Base-by-base conservation (phyloP, 2,113 vertebrate genomes). In the Amazona guildingii region DNA sequence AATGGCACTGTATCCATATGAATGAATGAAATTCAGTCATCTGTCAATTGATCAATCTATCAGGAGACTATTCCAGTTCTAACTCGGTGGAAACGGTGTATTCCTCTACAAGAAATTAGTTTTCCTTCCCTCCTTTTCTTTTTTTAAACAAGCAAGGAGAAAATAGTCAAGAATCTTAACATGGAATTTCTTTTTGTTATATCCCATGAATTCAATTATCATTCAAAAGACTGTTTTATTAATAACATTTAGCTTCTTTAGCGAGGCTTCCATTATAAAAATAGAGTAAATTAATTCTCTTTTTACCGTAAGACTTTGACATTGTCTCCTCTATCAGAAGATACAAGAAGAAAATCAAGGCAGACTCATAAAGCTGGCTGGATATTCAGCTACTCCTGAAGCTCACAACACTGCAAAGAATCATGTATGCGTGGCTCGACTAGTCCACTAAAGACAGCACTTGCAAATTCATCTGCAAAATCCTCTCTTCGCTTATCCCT, bases 401-500 rank as follows among this genome's bases (percentile, higher is more conserved):
- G 85, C 73, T 92, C 68, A 49, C 64, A 73, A 8, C 48, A 41
- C 75, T 18, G 46, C 0, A 1, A 63, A 67, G 67, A 91, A 83
- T 79, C 79, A 43, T 49, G 80, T 44, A 75, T 76, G 72, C 44
- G 46, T 23, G 52, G 70, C 83, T 92, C 57, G 72, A 88, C 75
- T 46, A 87, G 68, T 73, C 54, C 69, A 61, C 49, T 19, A 57
- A 79, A 94, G 75, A 79, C 75, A 68, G 72, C 52, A 49, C 72
- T 70, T 72, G 83, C 55, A 92, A 92, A 80, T 63, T 83, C 92
- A 59, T 86, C 76, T 31, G 29, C 76, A 72, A 92, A 92, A 92
- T 96, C 94, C 80, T 67, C 67, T 88, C 94, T 79, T 68, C 76
- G 72, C 76, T 95, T 92, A 92, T 76, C 86, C 95, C 86, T 86